Conservation (phyloP, 2,888 invertebrate species). For the Hyposoter dolosus region DNA sequence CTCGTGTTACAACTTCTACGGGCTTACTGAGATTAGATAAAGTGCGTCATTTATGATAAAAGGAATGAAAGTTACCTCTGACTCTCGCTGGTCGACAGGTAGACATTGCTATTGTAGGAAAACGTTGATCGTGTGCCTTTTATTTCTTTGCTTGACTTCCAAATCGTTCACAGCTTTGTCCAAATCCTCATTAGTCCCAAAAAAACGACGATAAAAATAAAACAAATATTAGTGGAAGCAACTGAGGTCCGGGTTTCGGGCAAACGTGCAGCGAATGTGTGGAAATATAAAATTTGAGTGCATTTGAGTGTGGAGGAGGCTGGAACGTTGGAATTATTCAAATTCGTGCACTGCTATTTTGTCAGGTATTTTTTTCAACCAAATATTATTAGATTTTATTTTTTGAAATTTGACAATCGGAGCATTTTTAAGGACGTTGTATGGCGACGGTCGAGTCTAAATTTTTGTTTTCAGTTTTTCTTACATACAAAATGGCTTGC, state of each 20-base stretch:
- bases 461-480: too few relatives aligned
- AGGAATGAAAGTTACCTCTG: background rate
- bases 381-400: too few relatives aligned
- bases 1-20: slow-evolving; percentile 18
- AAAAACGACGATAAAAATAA: background rate
- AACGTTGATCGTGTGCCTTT: background rate
- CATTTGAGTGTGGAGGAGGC: background rate
- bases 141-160: background rate
- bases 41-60: slow-evolving; percentile 40
- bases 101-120: background rate
- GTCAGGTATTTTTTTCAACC: background rate
- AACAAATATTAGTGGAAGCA: background rate
- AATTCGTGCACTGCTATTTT: background rate
- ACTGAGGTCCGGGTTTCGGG: background rate
- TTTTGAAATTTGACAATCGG: too few relatives aligned
- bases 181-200: background rate
- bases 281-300: background rate
- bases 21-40: slow-evolving; percentile 50
- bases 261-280: background rate
- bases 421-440: too few relatives aligned
- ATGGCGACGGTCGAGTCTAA: too few relatives aligned
- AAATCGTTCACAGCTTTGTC: background rate
- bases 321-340: background rate
- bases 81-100: slow-evolving; percentile 6
- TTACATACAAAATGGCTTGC: too few relatives aligned